Evolutionary conservation across 2,113 vertebrate species (phyloP).

Genomic region (Suncus etruscus): DNA sequence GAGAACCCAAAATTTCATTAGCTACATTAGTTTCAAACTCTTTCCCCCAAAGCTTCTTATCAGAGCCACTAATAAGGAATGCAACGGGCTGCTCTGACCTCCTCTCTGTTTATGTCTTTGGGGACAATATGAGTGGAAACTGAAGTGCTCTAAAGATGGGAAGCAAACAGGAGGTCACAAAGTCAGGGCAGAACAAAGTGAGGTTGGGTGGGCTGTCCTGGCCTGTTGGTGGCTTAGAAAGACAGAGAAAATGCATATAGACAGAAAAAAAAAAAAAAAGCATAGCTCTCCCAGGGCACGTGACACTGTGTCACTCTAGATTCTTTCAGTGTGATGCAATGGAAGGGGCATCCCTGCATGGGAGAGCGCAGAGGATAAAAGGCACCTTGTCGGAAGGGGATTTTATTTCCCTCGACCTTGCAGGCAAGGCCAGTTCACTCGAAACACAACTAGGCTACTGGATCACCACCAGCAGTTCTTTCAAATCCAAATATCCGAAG

Average conservation of each 20-base stretch:
- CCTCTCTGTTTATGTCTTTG: constrained; percentile 61
- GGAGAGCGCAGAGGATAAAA: background rate
- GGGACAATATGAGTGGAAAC: constrained; percentile 65
- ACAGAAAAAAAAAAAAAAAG: background rate
- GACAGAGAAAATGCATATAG: background rate
- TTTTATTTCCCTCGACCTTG: background rate
- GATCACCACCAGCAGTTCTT: background rate
- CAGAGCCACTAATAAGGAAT: constrained; percentile 76
- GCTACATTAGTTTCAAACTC: constrained; percentile 63
- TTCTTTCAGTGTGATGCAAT: background rate
- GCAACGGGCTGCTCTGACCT: constrained; percentile 71
- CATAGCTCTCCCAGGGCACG: background rate
- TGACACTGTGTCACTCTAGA: background rate
- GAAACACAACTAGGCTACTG: background rate
- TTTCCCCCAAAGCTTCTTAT: constrained; percentile 67
- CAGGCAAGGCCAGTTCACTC: background rate
- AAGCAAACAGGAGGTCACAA: constrained; percentile 65
- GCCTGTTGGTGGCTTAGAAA: background rate
- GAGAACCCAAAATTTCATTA: constrained; percentile 70
- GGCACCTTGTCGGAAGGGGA: background rate
- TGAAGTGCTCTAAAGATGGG: constrained; percentile 60
- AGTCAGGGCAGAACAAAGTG: background rate
- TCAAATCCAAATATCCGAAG: background rate
- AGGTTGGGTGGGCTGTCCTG: background rate
- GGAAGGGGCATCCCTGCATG: background rate